phyloP scores from a whole-genome alignment of 2,113 vertebrate genomes.

The Isurus oxyrinchus region DNA sequence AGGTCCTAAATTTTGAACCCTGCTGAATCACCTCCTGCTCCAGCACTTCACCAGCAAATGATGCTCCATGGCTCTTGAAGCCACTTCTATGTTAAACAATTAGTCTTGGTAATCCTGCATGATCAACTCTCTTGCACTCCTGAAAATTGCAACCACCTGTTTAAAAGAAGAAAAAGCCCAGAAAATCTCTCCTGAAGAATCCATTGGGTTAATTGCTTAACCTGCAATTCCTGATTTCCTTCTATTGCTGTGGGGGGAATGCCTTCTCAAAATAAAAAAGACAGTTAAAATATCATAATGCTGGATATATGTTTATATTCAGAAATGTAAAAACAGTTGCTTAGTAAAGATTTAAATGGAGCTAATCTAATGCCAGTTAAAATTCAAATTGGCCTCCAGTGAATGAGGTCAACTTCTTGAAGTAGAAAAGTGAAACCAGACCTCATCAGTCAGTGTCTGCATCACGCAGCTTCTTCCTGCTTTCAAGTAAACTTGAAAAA shows the following conservation, averaged over 20 bases:
- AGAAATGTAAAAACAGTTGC: not conserved
- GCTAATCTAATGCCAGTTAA: not conserved
- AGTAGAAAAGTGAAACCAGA: not conserved
- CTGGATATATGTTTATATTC: not conserved
- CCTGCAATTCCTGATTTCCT: too few relatives aligned
- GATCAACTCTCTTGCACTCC: too few relatives aligned
- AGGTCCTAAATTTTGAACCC: not conserved
- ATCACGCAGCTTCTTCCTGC: not conserved
- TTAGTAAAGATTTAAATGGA: not conserved
- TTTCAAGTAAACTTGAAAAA: not conserved
- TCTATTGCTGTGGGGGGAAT: too few relatives aligned
- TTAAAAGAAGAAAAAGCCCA: too few relatives aligned
- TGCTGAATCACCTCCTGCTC: not conserved
- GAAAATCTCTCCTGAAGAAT: too few relatives aligned
- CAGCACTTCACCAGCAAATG: not conserved
- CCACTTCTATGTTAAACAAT: too few relatives aligned
- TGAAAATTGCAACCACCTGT: too few relatives aligned
- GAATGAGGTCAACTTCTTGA: not conserved
- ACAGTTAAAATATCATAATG: not conserved
- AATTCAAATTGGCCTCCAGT: not conserved
- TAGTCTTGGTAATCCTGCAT: too few relatives aligned
- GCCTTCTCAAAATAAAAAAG: not conserved
- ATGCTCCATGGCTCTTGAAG: not conserved
- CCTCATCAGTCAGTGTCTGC: not conserved
- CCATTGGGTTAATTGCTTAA: too few relatives aligned